Percentiles rank a stretch among this genome's conserved stretches.
phyloP scores from a whole-genome alignment of 1,140 invertebrate genomes.

The Anastatus disparis region DNA sequence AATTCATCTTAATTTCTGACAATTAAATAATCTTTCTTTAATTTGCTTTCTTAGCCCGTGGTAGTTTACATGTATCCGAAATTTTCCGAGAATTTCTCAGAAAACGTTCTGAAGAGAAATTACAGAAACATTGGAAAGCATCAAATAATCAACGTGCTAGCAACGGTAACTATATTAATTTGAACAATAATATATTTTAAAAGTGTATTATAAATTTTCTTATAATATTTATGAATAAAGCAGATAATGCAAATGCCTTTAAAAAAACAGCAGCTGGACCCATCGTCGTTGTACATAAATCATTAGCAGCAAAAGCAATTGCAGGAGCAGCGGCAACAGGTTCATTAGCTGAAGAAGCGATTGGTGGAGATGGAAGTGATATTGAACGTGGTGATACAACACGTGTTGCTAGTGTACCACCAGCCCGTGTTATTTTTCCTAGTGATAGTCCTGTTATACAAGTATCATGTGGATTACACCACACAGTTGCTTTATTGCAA shows the following conservation, averaged over 20 bases:
- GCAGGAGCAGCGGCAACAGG: background rate
- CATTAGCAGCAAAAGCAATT: background rate
- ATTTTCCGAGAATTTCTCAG: constrained; percentile 70
- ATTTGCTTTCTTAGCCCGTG: constrained; percentile 62
- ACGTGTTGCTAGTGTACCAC: constrained; percentile 80
- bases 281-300: constrained; percentile 11
- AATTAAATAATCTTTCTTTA: too few relatives aligned
- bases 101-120: constrained; percentile 69
- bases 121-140: constrained; percentile 67
- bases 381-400: constrained; percentile 72
- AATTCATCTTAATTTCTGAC: too few relatives aligned
- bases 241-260: too few relatives aligned
- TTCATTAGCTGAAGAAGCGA: constrained; percentile 59
- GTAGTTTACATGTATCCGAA: constrained; percentile 61
- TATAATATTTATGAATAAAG: too few relatives aligned
- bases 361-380: constrained; percentile 68
- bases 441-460: constrained; percentile 79
- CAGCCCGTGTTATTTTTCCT: constrained; percentile 77
- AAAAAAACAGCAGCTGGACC: too few relatives aligned
- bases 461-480: constrained; percentile 90
- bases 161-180: constrained; percentile 9
- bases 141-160: constrained; percentile 55
- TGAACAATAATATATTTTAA: background rate
- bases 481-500: constrained; percentile 78
- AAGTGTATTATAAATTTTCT: too few relatives aligned